Percentiles rank a stretch among this genome's conserved stretches.
Evolutionary conservation across 2,797 vertebrate species (phyloP).

Genomic region (Neopelma chrysocephalum): DNA sequence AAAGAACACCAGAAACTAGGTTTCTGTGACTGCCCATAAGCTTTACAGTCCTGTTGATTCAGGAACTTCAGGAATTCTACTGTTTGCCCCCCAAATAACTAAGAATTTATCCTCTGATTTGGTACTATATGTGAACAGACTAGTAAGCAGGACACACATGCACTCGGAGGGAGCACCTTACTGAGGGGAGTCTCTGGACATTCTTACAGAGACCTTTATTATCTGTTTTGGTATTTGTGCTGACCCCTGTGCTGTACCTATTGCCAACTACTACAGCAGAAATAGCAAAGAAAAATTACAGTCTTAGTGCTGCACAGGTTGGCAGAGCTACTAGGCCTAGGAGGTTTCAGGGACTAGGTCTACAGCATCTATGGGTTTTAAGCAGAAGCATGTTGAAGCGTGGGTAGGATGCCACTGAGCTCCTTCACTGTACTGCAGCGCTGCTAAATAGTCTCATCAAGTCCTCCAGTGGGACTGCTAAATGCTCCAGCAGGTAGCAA

Average conservation of each 20-base stretch:
- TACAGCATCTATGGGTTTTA: background rate
- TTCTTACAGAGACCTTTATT: background rate
- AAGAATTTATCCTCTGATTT: background rate
- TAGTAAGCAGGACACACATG: background rate
- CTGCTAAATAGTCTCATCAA: background rate
- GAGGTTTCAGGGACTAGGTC: rapidly evolving
- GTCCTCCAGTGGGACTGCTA: background rate
- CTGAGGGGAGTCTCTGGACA: background rate
- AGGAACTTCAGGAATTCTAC: background rate
- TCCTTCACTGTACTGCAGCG: background rate
- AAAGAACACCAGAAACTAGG: background rate
- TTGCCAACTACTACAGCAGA: background rate
- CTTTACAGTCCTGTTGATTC: background rate
- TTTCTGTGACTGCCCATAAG: background rate
- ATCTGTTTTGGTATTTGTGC: background rate
- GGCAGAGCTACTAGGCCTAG: rapidly evolving
- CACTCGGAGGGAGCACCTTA: background rate
- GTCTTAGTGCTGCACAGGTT: background rate
- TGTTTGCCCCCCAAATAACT: background rate
- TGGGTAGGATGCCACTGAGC: background rate
- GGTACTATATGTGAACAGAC: background rate
- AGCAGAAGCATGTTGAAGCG: background rate
- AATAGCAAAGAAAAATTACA: background rate
- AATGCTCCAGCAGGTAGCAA: background rate
- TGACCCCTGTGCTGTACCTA: background rate